phyloP scores from a whole-genome alignment of 2,797 vertebrate species.

The Labeo calbasu region DNA sequence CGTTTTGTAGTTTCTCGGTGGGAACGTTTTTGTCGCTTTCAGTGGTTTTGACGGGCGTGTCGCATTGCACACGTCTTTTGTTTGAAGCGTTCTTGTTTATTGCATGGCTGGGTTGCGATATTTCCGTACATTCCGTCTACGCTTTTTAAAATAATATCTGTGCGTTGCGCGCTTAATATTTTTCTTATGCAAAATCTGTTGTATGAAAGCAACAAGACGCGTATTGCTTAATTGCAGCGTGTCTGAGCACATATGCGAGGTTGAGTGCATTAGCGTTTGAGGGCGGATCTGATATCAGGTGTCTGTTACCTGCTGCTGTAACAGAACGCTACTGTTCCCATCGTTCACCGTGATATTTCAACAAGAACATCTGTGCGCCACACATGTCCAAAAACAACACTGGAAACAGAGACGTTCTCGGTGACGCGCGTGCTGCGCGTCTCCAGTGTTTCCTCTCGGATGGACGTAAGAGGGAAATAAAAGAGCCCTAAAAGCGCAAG shows the following conservation, averaged over 20 bases:
- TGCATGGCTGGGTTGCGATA: neutral
- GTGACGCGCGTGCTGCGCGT: constrained; percentile 4
- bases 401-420: constrained; percentile 8
- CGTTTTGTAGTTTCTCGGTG: no score
- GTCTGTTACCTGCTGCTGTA: constrained; percentile 28
- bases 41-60: no score
- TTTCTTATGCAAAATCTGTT: neutral
- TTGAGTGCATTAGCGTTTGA: neutral
- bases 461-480: constrained; percentile 76
- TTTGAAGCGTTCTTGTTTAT: neutral
- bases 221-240: neutral
- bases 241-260: neutral
- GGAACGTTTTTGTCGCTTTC: neutral
- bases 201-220: neutral
- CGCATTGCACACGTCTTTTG: no score
- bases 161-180: neutral
- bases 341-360: neutral
- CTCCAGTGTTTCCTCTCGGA: constrained; percentile 64
- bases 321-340: neutral
- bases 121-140: neutral
- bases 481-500: constrained; percentile 62
- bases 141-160: neutral
- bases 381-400: constrained; percentile 15
- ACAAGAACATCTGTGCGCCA: constrained; percentile 18
- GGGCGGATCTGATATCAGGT: neutral